Conservation (phyloP, 1,140 invertebrate species). For the Ooceraea biroi region DNA sequence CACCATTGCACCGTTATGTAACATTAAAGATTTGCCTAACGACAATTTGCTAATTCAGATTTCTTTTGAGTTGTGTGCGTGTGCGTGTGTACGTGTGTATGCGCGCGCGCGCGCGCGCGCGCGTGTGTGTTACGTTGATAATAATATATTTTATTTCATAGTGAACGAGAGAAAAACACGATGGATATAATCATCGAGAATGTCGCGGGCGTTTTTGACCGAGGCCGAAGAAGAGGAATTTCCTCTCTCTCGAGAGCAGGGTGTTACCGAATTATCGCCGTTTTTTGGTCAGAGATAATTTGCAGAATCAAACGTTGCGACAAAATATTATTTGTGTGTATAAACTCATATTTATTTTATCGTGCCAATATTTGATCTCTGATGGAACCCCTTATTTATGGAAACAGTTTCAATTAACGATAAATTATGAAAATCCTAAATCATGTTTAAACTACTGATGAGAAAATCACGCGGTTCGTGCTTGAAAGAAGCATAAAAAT, state of each 20-base stretch:
- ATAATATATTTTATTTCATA: constrained; percentile 18
- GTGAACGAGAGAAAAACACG: constrained; percentile 68
- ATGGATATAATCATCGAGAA: constrained; percentile 72
- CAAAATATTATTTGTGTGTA: no score
- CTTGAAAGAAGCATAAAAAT: no score
- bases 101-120: no score
- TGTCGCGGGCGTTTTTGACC: constrained; percentile 71
- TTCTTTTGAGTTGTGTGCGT: constrained; percentile 21
- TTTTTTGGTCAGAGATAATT: background rate
- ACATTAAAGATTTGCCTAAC: constrained; percentile 27
- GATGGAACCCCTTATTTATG: no score
- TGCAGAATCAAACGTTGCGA: background rate
- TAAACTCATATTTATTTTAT: no score
- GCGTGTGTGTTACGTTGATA: background rate
- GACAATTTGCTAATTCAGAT: constrained; percentile 36
- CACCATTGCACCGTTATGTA: background rate
- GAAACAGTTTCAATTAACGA: no score
- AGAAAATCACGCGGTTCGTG: no score
- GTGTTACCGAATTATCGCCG: background rate
- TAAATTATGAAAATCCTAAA: no score
- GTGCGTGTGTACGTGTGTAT: no score
- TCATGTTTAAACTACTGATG: no score
- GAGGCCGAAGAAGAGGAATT: constrained; percentile 45
- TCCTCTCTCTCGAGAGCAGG: background rate
- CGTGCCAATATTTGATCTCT: no score